phyloP scores from a whole-genome alignment of 2,113 vertebrate genomes.

The Tragelaphus buxtoni region DNA sequence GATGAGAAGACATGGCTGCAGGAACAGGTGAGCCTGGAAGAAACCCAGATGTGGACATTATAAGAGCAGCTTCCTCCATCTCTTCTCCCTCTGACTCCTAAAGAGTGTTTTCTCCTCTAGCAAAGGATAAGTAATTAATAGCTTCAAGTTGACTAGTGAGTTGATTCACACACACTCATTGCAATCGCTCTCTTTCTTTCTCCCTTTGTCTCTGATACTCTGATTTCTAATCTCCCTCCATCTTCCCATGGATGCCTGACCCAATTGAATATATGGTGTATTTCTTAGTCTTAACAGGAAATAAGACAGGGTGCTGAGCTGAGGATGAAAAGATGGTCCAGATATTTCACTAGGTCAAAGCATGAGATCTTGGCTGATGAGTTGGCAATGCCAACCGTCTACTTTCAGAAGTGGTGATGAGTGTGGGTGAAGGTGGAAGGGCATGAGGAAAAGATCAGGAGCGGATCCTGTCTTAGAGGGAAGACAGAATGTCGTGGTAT shows the following conservation, averaged over 20 bases:
- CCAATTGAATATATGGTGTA: background rate
- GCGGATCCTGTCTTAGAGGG: background rate
- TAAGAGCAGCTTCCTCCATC: background rate
- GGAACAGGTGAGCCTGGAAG: background rate
- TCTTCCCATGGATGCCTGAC: background rate
- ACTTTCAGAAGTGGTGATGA: background rate
- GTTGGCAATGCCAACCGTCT: background rate
- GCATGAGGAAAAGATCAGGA: background rate
- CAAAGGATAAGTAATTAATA: background rate
- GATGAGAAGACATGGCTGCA: constrained; percentile 42
- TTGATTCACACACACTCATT: background rate
- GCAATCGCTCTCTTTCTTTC: background rate
- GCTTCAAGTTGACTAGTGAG: background rate
- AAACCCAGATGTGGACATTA: background rate
- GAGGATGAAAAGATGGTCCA: background rate
- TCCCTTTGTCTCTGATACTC: background rate
- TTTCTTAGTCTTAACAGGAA: background rate
- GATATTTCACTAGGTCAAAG: background rate
- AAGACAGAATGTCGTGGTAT: rapidly evolving
- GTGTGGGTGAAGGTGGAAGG: background rate
- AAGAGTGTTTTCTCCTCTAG: background rate
- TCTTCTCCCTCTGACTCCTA: background rate
- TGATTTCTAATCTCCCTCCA: background rate
- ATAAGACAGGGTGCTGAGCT: background rate
- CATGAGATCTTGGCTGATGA: background rate